Base-by-base conservation (phyloP, 2,113 vertebrate species). In the Pelodiscus sinensis region DNA sequence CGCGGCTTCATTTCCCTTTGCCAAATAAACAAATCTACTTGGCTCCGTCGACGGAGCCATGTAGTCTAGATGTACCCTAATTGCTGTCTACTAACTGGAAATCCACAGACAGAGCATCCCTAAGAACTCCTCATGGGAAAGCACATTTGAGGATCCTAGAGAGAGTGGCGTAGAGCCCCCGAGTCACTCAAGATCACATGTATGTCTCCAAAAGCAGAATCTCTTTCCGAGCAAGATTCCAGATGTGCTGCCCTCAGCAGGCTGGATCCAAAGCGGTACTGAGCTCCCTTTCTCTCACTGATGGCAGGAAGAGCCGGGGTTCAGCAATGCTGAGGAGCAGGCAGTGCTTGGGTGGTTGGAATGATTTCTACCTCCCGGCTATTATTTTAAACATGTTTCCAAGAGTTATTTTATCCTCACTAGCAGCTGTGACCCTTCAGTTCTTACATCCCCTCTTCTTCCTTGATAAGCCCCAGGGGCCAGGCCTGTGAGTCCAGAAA, bases 131-230 rank as follows among this genome's bases (percentile, higher is more conserved):
- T 44, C 4, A 4, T 0, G 10, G 88, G 93, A 83, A 65, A 58
- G 44, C 44, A 44, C 44, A 68, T 68, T 13, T 75, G 57, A 5
- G 0, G 1, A 51, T 65, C 80, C 75, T 35, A 5, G 0, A 0
- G 15, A 9, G 31, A 68, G 31, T 68, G 62, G n/a, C 62, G 31
- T 15, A 68, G 29, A 31, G 29, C 62, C 8, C 62, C 35, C 68
- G n/a, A 73, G 54, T 65, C 62, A 83, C 16, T 50, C 92, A 21
- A 51, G 38, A 75, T n/a, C 0, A 0, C 24, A 21, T 8, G 5
- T 24, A 62, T 29, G 55, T 19, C 1, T 0, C 82, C 0, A 2
- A 81, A 82, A 29, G 12, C 79, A 24, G 52, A 50, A 65, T n/a
- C 6, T 19, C 62, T 24, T 56, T 58, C 0, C 9, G 0, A 27